Base-by-base conservation (phyloP, 2,888 invertebrate genomes). In the Caenorhabditis panamensis region DNA sequence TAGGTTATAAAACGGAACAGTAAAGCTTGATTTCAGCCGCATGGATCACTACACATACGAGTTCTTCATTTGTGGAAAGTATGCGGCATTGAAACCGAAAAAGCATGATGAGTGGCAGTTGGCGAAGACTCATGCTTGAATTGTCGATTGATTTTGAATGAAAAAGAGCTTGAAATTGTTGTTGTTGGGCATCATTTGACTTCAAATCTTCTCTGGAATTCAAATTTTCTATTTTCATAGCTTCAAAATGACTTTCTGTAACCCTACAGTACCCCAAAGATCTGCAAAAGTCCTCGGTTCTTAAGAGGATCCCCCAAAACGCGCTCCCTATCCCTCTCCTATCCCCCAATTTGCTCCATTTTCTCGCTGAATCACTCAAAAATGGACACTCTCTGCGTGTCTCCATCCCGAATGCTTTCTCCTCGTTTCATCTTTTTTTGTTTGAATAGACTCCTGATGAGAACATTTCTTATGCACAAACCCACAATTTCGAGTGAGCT, bases 361-460 rank as follows among this genome's bases (percentile, higher is more conserved):
- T 26, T 16, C n/a, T n/a, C n/a, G n/a, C n/a, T n/a, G n/a, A n/a
- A n/a, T 53, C 53, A 26, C 76, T 76, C 67, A 77, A 77, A 69
- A 77, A 77, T 68, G 63, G 63, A 63, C 68, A 76, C 16, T 66
- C 22, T 61, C 61, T 44, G 58, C 58, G 58, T 64, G 51, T 73
- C 51, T 72, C 47, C 62, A 31, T 72, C 54, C 62, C 54, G 1
- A n/a, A 56, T 44, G 24, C 58, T 66, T 58, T 66, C 61, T 66
- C 41, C 9, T 37, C 24, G 6, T 4, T 49, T 66, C 24, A 59
- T 67, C 67, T 61, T 67, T 75, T 73, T 77, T 77, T 69, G 73
- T 69, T 67, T 77, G 77, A 77, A 77, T 77, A 77, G 77, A 31
- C 47, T 18, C 4, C 59, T 77, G 69, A 77, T 77, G 77, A 77